Conservation (phyloP, 2,888 invertebrate genomes). For the Sphaerophoria taeniata region DNA sequence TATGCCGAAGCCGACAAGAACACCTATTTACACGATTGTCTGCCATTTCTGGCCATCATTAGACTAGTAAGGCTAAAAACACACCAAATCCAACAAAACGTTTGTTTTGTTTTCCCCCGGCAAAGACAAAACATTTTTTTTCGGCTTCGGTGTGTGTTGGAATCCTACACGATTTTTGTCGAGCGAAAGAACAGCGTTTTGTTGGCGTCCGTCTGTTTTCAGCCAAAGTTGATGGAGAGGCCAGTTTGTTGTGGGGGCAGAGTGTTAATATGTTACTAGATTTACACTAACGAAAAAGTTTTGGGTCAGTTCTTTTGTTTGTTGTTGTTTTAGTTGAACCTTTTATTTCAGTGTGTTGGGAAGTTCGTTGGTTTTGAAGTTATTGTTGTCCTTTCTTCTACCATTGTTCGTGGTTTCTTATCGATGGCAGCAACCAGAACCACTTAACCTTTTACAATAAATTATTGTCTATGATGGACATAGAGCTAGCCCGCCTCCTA, state of each 20-base stretch:
- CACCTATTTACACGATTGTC: neutral
- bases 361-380: neutral
- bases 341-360: constrained; percentile 38
- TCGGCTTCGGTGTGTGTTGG: too few relatives aligned
- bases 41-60: neutral
- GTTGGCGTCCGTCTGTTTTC: too few relatives aligned
- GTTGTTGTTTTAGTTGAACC: neutral
- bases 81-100: too few relatives aligned
- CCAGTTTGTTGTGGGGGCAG: too few relatives aligned
- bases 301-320: neutral
- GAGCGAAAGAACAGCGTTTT: too few relatives aligned
- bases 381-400: constrained; percentile 45
- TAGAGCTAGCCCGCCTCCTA: constrained; percentile 25
- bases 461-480: constrained; percentile 69
- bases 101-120: too few relatives aligned
- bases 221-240: too few relatives aligned
- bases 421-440: constrained; percentile 72
- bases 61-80: constrained; percentile 24
- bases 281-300: too few relatives aligned
- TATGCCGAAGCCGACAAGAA: constrained; percentile 44
- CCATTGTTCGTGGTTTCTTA: constrained; percentile 61
- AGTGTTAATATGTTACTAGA: too few relatives aligned
- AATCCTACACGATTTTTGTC: too few relatives aligned
- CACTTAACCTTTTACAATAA: constrained; percentile 73
- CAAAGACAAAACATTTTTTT: too few relatives aligned